Evolutionary conservation across 2,113 vertebrate species (phyloP).

Genomic region (Motacilla alba): DNA sequence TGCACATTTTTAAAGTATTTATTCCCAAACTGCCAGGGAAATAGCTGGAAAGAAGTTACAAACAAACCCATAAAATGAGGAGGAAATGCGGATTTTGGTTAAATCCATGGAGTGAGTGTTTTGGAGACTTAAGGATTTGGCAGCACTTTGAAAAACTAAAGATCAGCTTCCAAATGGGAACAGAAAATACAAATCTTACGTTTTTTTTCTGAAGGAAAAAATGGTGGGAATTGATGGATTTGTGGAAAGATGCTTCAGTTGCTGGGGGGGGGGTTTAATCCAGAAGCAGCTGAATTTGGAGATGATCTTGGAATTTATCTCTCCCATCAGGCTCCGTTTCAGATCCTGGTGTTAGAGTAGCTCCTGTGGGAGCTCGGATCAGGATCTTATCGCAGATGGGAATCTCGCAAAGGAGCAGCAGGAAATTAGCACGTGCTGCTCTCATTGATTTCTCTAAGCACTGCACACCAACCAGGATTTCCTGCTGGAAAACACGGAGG

Average conservation of each 20-base stretch:
- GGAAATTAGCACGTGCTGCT: slow-evolving; percentile 3
- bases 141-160: neutral
- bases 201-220: neutral
- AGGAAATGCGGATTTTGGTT: neutral
- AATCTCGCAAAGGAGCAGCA: neutral
- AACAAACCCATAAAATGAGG: neutral
- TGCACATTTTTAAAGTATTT: neutral
- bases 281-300: neutral
- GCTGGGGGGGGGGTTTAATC: neutral
- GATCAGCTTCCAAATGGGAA: neutral
- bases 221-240: neutral
- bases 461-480: neutral
- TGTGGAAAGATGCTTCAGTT: neutral
- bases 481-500: neutral
- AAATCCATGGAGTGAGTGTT: neutral
- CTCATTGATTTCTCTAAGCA: slow-evolving; percentile 15
- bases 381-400: neutral
- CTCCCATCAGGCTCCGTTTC: neutral
- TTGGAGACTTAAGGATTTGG: neutral
- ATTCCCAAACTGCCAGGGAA: neutral
- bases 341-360: neutral
- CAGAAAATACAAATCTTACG: rapidly evolving
- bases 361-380: rapidly evolving
- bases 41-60: neutral
- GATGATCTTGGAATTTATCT: neutral